Evolutionary conservation across 1,140 invertebrate species (phyloP).

Genomic region (Zaprionus inermis): DNA sequence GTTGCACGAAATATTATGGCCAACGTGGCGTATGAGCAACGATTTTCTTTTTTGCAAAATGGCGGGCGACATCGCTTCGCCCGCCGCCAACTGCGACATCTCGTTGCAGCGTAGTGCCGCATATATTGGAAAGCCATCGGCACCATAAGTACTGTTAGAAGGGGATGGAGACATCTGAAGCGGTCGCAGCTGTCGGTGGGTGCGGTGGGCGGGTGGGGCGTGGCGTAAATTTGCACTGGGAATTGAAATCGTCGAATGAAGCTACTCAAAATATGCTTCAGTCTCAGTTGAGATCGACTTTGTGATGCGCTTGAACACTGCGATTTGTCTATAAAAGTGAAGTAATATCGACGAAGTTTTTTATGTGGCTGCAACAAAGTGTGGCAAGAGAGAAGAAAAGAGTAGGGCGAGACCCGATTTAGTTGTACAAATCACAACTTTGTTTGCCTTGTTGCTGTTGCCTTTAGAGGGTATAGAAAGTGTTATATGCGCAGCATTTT

Average conservation of each 20-base stretch:
- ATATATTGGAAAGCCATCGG: conserved; percentile 42
- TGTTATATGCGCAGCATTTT: conserved; percentile 5
- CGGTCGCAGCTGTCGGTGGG: conserved; percentile 34
- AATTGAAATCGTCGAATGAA: conserved; percentile 22
- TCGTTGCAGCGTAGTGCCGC: conserved; percentile 5
- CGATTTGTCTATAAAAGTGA: neutral
- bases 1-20: conserved; percentile 59
- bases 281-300: conserved; percentile 8
- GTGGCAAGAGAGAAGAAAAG: too few relatives aligned
- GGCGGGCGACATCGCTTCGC: neutral
- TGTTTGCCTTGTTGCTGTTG: conserved; percentile 4
- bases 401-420: neutral
- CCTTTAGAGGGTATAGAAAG: neutral
- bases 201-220: neutral
- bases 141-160: conserved; percentile 11
- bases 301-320: conserved; percentile 4
- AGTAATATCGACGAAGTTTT: neutral
- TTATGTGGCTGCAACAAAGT: neutral
- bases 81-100: neutral
- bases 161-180: conserved; percentile 24
- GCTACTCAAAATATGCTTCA: conserved; percentile 4
- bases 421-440: neutral
- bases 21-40: conserved; percentile 64
- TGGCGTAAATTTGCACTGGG: conserved; percentile 29
- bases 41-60: conserved; percentile 49